These are phyloP conservation scores for Galeopterus variegatus DNA, from an alignment of 2,113 vertebrate species.

Conservation along the genomic window DNA sequence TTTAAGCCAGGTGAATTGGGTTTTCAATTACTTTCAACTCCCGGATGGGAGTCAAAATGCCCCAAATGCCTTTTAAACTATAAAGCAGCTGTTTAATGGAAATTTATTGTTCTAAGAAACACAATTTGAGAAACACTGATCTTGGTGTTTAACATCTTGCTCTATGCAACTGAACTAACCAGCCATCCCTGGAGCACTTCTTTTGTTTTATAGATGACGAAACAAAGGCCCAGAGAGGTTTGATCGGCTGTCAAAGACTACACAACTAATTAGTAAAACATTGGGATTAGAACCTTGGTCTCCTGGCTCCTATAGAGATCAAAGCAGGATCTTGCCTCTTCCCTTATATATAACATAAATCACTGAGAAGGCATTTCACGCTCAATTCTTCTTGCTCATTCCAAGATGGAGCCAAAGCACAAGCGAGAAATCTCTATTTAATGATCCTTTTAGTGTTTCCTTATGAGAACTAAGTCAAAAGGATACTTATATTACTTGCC, in stretches of 20 bases:
- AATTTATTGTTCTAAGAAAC: background rate
- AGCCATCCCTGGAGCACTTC: background rate
- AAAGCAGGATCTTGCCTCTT: background rate
- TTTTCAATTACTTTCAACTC: background rate
- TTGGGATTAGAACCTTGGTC: background rate
- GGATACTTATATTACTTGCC: background rate
- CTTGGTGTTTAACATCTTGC: too few relatives aligned
- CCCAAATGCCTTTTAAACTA: background rate
- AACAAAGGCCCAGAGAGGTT: background rate
- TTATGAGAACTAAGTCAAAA: constrained; percentile 30
- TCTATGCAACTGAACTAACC: too few relatives aligned
- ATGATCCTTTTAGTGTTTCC: background rate
- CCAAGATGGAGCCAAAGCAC: background rate
- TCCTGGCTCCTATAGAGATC: background rate
- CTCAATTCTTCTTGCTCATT: background rate
- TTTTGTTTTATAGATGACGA: background rate
- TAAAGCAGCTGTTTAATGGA: background rate
- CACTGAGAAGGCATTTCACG: background rate
- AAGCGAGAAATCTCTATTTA: background rate
- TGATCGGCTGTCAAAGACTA: background rate
- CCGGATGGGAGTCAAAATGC: background rate
- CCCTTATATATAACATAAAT: background rate
- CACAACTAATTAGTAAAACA: background rate
- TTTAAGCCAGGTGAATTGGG: background rate
- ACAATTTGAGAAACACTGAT: background rate